Percentiles rank a stretch among this genome's conserved stretches.
Evolutionary conservation across 1,140 invertebrate species (phyloP).

Genomic region (Oryzaephilus surinamensis): DNA sequence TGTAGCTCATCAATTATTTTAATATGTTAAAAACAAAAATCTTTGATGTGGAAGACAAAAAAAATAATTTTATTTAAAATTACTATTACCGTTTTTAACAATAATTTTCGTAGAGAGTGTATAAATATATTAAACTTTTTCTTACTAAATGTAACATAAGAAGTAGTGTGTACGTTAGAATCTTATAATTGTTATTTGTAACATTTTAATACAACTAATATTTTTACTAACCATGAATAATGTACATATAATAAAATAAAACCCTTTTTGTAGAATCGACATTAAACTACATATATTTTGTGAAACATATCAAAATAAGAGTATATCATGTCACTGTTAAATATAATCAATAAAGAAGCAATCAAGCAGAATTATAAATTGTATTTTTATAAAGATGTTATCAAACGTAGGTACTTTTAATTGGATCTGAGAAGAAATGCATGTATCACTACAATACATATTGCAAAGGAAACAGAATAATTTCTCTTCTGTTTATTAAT

Average conservation of each 20-base stretch:
- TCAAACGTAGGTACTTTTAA: too few relatives aligned
- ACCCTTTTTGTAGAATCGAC: slow-evolving; percentile 23
- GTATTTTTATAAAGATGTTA: too few relatives aligned
- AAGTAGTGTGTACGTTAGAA: slow-evolving; percentile 7
- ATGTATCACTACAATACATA: too few relatives aligned
- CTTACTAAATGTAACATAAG: slow-evolving; percentile 8
- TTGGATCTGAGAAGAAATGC: too few relatives aligned
- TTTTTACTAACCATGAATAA: slow-evolving; percentile 25
- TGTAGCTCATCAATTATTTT: slow-evolving; percentile 6
- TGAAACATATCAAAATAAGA: slow-evolving; percentile 26
- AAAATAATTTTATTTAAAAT: slow-evolving; percentile 4
- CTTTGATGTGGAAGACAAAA: too few relatives aligned
- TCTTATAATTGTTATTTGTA: slow-evolving; percentile 18
- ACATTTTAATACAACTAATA: slow-evolving; percentile 18
- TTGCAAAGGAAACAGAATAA: too few relatives aligned
- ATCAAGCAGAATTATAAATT: too few relatives aligned
- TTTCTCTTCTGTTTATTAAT: too few relatives aligned
- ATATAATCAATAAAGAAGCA: slow-evolving; percentile 21
- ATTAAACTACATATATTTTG: slow-evolving; percentile 25
- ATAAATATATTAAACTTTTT: slow-evolving; percentile 8
- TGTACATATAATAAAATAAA: slow-evolving; percentile 21
- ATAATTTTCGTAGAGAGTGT: too few relatives aligned
- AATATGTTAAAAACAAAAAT: slow-evolving; percentile 8
- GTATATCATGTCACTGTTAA: slow-evolving; percentile 18
- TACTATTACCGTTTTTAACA: too few relatives aligned